Conservation (phyloP, 2,888 invertebrate species). For the Onchidella celtica region DNA sequence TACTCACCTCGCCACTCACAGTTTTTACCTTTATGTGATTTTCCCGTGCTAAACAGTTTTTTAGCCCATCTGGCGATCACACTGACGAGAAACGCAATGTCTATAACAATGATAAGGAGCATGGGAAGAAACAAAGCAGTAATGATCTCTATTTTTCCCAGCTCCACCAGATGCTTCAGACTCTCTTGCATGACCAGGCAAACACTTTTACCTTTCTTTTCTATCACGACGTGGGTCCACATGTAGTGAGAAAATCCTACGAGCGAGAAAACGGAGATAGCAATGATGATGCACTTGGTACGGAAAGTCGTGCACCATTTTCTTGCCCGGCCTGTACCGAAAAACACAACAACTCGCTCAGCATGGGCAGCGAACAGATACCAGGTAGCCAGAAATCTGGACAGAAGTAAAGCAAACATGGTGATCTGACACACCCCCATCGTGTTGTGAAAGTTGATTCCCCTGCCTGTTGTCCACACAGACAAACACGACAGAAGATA, state of each 20-base stretch:
- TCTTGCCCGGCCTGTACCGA: conserved; percentile 46
- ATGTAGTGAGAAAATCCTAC: conserved; percentile 56
- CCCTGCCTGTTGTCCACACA: conserved; percentile 50
- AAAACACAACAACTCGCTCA: conserved; percentile 52
- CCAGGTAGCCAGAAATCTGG: conserved; percentile 56
- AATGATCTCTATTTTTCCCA: conserved; percentile 67
- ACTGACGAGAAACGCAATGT: conserved; percentile 40
- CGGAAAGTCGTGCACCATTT: conserved; percentile 57
- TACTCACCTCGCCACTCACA: conserved; percentile 26
- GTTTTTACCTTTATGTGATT: background rate
- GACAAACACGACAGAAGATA: conserved; percentile 49
- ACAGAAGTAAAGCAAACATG: conserved; percentile 50
- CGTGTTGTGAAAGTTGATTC: conserved; percentile 52
- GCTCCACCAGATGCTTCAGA: conserved; percentile 58
- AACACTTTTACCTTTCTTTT: conserved; percentile 19
- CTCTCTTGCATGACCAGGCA: conserved; percentile 67
- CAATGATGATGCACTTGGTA: conserved; percentile 58
- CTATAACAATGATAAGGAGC: conserved; percentile 50
- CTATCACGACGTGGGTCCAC: conserved; percentile 54
- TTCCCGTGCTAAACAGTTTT: background rate
- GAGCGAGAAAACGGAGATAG: conserved; percentile 54
- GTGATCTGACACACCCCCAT: conserved; percentile 58
- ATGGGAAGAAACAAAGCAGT: conserved; percentile 63
- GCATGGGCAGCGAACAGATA: conserved; percentile 56
- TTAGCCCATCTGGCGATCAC: background rate